Evolutionary conservation across 2,888 invertebrate species (phyloP), one percentile per base, ranked within the genome.

Genomic region (Lamproptera curius): DNA sequence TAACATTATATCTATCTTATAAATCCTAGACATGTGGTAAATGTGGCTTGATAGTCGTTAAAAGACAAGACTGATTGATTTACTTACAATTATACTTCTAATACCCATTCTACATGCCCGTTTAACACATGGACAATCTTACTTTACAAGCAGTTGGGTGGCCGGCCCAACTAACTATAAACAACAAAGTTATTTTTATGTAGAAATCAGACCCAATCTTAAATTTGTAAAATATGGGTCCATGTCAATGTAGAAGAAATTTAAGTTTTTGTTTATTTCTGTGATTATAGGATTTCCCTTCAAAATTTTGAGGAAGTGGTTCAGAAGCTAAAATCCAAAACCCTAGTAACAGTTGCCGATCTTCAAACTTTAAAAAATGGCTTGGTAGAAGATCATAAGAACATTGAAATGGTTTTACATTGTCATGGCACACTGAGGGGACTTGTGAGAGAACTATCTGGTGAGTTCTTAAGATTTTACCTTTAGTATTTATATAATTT

Each of bases 371-470:
- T 89, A 13, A 85, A 84, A 54, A 81, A 82, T 67, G 65, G 68
- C 16, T 58, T 87, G 4, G 67, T 81, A 41, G 71, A 89, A 58
- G 78, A 83, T 47, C 68, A 48, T 0, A 55, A 58, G 4, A 61
- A 73, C 45, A 71, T 73, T 34, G 62, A 69, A 45, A 36, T 73
- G 5, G 63, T 84, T 5, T 53, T 87, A n/a, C 63, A 63, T 23
- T 67, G 63, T 1, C 64, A 77, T 2, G 87, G 89, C 14, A 76
- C 87, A 8, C 53, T 90, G 23, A 70, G 83, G 50, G 86, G 89
- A 0, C 56, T 91, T 11, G 80, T 88, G 1, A 75, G 90, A 14
- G 90, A 90, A 59, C 57, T 91, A 11, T 74, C 87, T 57, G 85
- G 89, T 88, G 40, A 16, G 41, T 23, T 16, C 3, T 9, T n/a